A percentile compares a stretch with the other conserved stretches of the same genome.
Conservation (phyloP, 2,113 vertebrate genomes). For the Nothobranchius kuhntae region DNA sequence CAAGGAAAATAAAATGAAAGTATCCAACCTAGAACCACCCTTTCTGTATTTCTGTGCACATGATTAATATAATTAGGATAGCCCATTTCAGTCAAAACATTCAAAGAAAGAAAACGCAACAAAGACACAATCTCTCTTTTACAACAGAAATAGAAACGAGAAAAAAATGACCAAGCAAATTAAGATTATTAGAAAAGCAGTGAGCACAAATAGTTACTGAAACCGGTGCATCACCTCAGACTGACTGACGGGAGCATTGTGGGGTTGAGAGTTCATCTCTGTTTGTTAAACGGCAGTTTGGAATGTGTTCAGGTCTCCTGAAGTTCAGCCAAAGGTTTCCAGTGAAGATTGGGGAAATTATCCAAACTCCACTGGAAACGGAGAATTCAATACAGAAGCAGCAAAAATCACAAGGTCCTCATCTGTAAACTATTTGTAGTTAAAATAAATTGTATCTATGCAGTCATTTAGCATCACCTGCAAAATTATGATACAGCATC, state of each 20-base stretch:
- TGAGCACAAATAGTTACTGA: not conserved
- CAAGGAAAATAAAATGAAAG: not conserved
- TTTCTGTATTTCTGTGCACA: too few relatives aligned
- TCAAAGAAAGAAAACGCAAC: not conserved
- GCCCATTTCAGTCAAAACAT: not conserved
- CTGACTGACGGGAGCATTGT: not conserved
- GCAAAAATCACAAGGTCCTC: not conserved
- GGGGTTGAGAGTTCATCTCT: constrained; percentile 17
- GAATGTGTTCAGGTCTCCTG: constrained; percentile 19
- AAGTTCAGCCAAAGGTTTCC: constrained; percentile 58
- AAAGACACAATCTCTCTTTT: not conserved
- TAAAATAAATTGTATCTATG: not conserved
- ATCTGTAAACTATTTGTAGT: not conserved
- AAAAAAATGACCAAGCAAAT: not conserved
- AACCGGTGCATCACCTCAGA: not conserved
- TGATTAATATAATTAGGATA: not conserved
- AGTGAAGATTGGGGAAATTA: constrained; percentile 15
- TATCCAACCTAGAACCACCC: not conserved
- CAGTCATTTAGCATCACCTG: too few relatives aligned
- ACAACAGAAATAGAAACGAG: too few relatives aligned
- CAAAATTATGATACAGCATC: too few relatives aligned
- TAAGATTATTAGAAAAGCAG: not conserved
- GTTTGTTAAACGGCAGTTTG: constrained; percentile 25
- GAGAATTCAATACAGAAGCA: not conserved
- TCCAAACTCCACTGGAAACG: not conserved